Conservation (phyloP, 2,113 vertebrate species). For the Sylvilagus bachmani region DNA sequence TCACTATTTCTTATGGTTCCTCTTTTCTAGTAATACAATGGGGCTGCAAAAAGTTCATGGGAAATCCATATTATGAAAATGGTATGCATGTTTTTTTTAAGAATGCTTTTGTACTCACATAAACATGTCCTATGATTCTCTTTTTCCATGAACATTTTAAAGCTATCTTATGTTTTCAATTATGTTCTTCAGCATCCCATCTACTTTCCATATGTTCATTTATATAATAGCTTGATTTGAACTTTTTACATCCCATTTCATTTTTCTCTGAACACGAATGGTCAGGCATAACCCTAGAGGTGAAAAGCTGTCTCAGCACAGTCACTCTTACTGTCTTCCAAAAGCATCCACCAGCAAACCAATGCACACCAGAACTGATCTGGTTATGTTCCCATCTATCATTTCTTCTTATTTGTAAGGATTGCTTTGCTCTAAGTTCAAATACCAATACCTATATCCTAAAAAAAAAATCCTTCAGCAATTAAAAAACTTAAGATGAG, state of each 20-base stretch:
- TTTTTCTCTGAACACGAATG: background rate
- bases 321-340: background rate
- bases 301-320: background rate
- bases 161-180: background rate
- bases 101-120: too few relatives aligned
- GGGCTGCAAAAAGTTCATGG: too few relatives aligned
- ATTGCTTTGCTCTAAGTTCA: background rate
- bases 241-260: background rate
- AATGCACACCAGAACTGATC: background rate
- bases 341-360: background rate
- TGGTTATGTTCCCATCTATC: background rate
- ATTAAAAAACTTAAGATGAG: background rate
- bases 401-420: constrained; percentile 5
- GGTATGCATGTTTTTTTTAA: too few relatives aligned
- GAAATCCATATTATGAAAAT: too few relatives aligned
- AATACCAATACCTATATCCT: background rate
- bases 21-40: background rate
- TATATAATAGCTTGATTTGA: background rate
- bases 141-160: too few relatives aligned
- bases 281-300: background rate
- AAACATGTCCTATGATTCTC: too few relatives aligned
- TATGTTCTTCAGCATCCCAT: background rate
- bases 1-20: background rate
- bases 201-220: constrained; percentile 1
- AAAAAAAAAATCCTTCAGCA: constrained; percentile 26